Evolutionary conservation across 2,113 vertebrate species (phyloP).

Genomic region (Microcebus griseorufus): DNA sequence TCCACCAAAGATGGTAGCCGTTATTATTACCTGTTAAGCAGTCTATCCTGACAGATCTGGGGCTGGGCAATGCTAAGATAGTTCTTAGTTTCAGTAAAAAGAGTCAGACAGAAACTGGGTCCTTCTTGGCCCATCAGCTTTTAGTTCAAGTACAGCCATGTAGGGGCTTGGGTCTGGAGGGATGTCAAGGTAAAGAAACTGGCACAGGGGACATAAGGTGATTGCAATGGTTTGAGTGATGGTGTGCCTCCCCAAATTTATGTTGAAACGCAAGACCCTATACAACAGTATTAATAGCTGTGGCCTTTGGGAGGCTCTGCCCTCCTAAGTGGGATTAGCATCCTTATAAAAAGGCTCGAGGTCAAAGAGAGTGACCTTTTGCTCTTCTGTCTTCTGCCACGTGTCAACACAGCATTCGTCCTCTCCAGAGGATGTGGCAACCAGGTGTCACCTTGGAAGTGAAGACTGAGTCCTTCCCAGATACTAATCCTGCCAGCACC

Average conservation of each 20-base stretch:
- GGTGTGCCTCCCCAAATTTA: not conserved
- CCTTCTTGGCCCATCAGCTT: not conserved
- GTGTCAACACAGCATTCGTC: not conserved
- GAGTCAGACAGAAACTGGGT: not conserved
- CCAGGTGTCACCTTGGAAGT: accelerated
- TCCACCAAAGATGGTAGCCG: too few relatives aligned
- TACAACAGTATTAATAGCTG: too few relatives aligned
- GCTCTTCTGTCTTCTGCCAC: not conserved
- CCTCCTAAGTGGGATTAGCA: not conserved
- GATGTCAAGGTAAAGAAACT: not conserved
- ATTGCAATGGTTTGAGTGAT: not conserved
- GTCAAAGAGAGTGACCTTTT: not conserved
- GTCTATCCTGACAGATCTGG: not conserved
- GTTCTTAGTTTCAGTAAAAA: not conserved
- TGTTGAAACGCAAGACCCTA: not conserved
- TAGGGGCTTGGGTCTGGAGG: not conserved
- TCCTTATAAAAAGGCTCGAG: not conserved
- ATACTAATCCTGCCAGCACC: not conserved
- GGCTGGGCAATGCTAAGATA: not conserved
- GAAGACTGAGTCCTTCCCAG: too few relatives aligned
- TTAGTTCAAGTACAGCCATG: not conserved
- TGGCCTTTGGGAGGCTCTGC: not conserved
- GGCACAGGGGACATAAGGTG: not conserved
- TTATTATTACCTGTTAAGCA: not conserved
- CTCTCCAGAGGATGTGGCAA: not conserved